Conservation (phyloP, 1,140 invertebrate species). For the Macrobrachium nipponense region DNA sequence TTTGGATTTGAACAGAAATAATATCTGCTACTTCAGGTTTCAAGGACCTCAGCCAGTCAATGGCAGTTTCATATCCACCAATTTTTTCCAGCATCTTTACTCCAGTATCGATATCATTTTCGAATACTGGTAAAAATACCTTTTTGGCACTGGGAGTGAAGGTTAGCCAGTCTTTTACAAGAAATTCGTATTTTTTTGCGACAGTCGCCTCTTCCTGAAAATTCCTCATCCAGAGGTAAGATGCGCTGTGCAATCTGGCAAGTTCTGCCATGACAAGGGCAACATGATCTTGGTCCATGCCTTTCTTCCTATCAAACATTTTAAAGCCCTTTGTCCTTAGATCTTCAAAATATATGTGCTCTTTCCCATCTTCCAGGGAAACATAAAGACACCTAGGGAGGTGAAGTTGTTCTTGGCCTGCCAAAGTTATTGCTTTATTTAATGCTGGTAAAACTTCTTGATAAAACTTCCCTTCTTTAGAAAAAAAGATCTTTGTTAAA, state of each 20-base stretch:
- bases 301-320: constrained; percentile 30
- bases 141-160: constrained; percentile 13
- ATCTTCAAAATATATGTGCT: constrained; percentile 35
- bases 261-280: constrained; percentile 31
- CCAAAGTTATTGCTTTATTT: not conserved
- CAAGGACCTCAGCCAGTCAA: constrained; percentile 14
- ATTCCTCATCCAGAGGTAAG: constrained; percentile 14
- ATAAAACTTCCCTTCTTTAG: constrained; percentile 29
- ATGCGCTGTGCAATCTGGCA: constrained; percentile 43
- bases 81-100: too few relatives aligned
- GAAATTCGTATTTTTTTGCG: not conserved
- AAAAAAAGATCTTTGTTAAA: constrained; percentile 5
- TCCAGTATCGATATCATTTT: too few relatives aligned
- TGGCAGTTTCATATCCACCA: not conserved
- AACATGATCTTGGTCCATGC: constrained; percentile 4
- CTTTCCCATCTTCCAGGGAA: not conserved
- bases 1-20: not conserved
- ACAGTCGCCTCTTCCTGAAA: not conserved
- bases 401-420: constrained; percentile 7
- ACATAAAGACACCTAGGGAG: constrained; percentile 22
- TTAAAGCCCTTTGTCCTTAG: constrained; percentile 21
- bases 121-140: too few relatives aligned
- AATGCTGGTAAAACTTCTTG: not conserved
- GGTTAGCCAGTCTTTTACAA: constrained; percentile 25
- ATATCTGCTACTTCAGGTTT: not conserved